Evolutionary conservation across 2,888 invertebrate genomes (phyloP).

Genomic region (Hydraecia micacea): DNA sequence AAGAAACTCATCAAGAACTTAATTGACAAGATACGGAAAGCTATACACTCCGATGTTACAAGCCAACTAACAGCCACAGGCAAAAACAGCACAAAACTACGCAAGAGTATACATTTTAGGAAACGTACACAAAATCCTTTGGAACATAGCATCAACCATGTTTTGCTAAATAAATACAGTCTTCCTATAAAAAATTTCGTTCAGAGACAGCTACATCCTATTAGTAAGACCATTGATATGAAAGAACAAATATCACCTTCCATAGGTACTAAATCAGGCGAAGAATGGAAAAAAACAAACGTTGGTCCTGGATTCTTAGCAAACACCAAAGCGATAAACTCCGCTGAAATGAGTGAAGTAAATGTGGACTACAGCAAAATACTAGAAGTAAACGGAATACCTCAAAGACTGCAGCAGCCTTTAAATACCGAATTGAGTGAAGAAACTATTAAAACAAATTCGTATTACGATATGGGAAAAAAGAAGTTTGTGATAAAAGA

Average conservation of each 20-base stretch:
- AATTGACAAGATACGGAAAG: slow-evolving; percentile 84
- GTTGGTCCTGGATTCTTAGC: slow-evolving; percentile 75
- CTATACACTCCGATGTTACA: slow-evolving; percentile 75
- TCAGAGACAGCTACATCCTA: slow-evolving; percentile 77
- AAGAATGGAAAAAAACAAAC: slow-evolving; percentile 71
- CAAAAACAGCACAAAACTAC: slow-evolving; percentile 62
- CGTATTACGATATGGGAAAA: slow-evolving; percentile 74
- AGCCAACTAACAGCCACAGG: slow-evolving; percentile 17
- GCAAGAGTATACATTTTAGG: slow-evolving; percentile 74
- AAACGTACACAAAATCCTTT: slow-evolving; percentile 81
- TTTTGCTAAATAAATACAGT: slow-evolving; percentile 65
- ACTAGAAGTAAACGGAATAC: slow-evolving; percentile 73
- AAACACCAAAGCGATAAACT: slow-evolving; percentile 77
- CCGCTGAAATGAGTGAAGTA: slow-evolving; percentile 79
- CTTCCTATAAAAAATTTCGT: slow-evolving; percentile 62
- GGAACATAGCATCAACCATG: slow-evolving; percentile 56
- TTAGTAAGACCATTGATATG: slow-evolving; percentile 71
- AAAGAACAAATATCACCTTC: slow-evolving; percentile 60
- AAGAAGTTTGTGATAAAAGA: slow-evolving; percentile 81
- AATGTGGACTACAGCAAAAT: slow-evolving; percentile 78
- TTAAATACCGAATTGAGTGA: slow-evolving; percentile 72
- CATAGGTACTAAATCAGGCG: slow-evolving; percentile 69
- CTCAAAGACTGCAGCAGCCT: slow-evolving; percentile 82
- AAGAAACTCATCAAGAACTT: slow-evolving; percentile 80
- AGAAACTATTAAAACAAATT: slow-evolving; percentile 62